These are phyloP conservation scores for Euglossa dilemma DNA, from an alignment of 1,140 invertebrate species.

Conservation along the genomic window DNA sequence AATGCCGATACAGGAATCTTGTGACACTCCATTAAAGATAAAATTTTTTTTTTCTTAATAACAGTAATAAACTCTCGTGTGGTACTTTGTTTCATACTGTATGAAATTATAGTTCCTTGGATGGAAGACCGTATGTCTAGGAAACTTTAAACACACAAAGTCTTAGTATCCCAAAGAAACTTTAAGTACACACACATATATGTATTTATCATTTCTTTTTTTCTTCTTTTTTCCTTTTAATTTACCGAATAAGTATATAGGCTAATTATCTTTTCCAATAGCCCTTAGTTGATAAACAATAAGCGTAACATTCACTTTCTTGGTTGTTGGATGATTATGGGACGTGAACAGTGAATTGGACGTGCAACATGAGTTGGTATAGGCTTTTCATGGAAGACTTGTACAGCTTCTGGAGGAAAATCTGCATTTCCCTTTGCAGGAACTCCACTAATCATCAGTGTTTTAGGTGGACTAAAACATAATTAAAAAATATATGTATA, in stretches of 20 bases:
- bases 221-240: slow-evolving; percentile 30
- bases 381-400: slow-evolving; percentile 90
- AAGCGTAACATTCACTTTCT: slow-evolving; percentile 84
- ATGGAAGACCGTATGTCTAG: neutral
- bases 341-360: slow-evolving; percentile 84
- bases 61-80: slow-evolving; percentile 67
- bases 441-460: slow-evolving; percentile 90
- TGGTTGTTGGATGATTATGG: slow-evolving; percentile 88
- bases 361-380: slow-evolving; percentile 85
- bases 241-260: slow-evolving; percentile 39
- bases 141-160: neutral
- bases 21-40: slow-evolving; percentile 58
- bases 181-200: slow-evolving; percentile 49
- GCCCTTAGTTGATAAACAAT: neutral
- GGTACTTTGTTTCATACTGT: slow-evolving; percentile 15
- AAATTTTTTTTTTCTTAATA: slow-evolving; percentile 56
- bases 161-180: slow-evolving; percentile 38
- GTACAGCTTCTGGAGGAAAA: slow-evolving; percentile 93
- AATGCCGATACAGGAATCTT: slow-evolving; percentile 59
- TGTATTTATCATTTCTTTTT: slow-evolving; percentile 23
- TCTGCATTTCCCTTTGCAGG: slow-evolving; percentile 91
- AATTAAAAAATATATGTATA: neutral
- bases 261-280: neutral
- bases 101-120: slow-evolving; percentile 36
- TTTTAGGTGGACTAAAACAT: slow-evolving; percentile 86